Base-by-base conservation (phyloP, 2,888 invertebrate genomes). In the Nowickia ferox region DNA sequence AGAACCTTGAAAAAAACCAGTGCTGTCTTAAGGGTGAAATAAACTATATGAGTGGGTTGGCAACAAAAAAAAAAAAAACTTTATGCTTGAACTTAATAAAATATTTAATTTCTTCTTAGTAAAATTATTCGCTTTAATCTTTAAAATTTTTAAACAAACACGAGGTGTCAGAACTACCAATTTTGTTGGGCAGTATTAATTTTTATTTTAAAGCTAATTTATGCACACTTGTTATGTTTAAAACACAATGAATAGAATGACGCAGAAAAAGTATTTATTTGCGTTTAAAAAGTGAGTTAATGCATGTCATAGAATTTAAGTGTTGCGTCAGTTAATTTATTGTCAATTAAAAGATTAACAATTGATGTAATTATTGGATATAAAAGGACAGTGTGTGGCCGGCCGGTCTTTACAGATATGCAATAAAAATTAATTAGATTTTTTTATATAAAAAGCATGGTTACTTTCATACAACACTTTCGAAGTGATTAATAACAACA, bases 251-350 rank as follows among this genome's bases (percentile, higher is more conserved):
- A 17, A 17, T 51, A 17, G 3, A 30, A 30, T 30, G 30, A 30
- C 5, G 30, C 6, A 30, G 30, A 30, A 30, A 30, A 30, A 30
- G 5, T 30, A 51, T 17, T 51, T 17, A n/a, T 9, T 8, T 6
- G n/a, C 17, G 9, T 51, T 51, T 51, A 51, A 51, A 17, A 1
- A 30, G 1, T 57, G 5, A 15, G 30, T 5, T 30, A 22, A 30
- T 11, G 13, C 30, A 57, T 30, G 40, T 38, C n/a, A 53, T 38
- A 59, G 53, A 71, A 51, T 75, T 75, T 61, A 42, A 75, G 69
- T 76, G 65, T 19, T 46, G 46, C 46, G 22, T 61, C 72, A 76
- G 80, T 68, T 84, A 84, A 76, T 76, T 84, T 84, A 80, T 80
- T 40, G n/a, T 15, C 76, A 76, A 84, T 80, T 84, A 76, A 71